Evolutionary conservation across 2,797 vertebrate species (phyloP), one percentile per base, ranked within the genome.

Genomic region (Paratrypauchen microcephalus): DNA sequence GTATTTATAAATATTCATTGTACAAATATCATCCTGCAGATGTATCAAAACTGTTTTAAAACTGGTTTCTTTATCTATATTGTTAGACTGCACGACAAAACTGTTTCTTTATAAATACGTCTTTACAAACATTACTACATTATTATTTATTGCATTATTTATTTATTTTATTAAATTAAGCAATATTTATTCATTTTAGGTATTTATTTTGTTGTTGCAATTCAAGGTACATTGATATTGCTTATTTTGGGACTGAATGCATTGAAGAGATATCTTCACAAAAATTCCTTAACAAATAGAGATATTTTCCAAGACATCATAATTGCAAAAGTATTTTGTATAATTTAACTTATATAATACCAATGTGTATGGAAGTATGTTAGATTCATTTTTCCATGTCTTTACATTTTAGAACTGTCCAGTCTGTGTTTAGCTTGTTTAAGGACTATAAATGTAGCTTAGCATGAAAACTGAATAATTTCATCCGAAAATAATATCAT

Each of bases 11-110:
- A 87, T 87, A 85, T 71, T 82, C 83, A 83, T 94, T 93, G 93
- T 94, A 94, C 85, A 93, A 92, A 92, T 82, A 81, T 86, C 89
- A 89, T 90, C 77, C 86, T 77, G 86, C 88, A 85, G 81, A 88
- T 91, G 89, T 91, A 92, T 88, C 89, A 84, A 86, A 83, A 88
- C 88, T 79, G 89, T 92, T 94, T 93, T 92, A 92, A 82, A 89
- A 78, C 87, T 85, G 82, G 90, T 93, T 92, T 89, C 83, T 92
- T 94, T 92, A 88, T 79, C 88, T 92, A 89, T 92, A 89, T 91
- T 91, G 87, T 93, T 92, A 92, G 89, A 88, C 88, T 93, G 93
- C 93, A 94, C 87, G 90, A 80, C 90, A 87, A 91, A n/a, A 84
- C 87, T 80, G 74, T 88, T 88, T 86, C 76, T 87, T 83, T 83